A percentile compares a stretch with the other conserved stretches of the same genome.
Conservation (phyloP, 2,797 vertebrate genomes). For the Mus minutoides region DNA sequence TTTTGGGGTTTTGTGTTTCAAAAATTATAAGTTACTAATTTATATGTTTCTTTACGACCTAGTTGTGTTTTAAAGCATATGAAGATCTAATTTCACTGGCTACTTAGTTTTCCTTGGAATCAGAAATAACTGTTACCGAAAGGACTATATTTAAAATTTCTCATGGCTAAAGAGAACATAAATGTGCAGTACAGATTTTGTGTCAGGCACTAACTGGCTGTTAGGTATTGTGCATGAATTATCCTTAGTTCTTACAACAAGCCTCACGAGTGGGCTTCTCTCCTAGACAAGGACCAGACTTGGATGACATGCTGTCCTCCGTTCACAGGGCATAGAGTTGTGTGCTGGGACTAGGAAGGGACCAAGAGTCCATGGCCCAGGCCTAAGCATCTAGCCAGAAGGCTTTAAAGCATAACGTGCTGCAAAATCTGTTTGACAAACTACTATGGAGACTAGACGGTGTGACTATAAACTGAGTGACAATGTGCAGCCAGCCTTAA, state of each 20-base stretch:
- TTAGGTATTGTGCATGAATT: background rate
- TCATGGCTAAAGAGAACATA: constrained; percentile 37
- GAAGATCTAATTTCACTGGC: constrained; percentile 17
- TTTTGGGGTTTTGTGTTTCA: constrained; percentile 21
- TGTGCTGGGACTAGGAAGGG: background rate
- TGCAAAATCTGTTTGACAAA: constrained; percentile 33
- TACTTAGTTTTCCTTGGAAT: constrained; percentile 19
- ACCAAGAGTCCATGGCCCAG: background rate
- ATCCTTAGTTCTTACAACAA: constrained; percentile 25
- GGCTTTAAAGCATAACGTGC: constrained; percentile 22
- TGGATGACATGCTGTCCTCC: background rate
- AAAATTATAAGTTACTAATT: constrained; percentile 23
- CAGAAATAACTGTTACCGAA: constrained; percentile 40
- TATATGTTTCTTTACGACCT: constrained; percentile 7
- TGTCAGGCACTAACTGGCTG: background rate
- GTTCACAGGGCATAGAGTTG: background rate
- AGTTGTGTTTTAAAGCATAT: background rate
- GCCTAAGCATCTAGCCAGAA: background rate
- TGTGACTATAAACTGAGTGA: constrained; percentile 10
- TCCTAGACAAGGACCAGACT: background rate
- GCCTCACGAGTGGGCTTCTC: background rate
- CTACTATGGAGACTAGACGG: background rate
- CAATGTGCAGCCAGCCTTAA: constrained; percentile 4
- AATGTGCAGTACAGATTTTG: background rate
- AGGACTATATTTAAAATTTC: constrained; percentile 49